These are phyloP conservation scores for Machimus rusticus DNA, from an alignment of 2,888 invertebrate species.

Conservation along the genomic window DNA sequence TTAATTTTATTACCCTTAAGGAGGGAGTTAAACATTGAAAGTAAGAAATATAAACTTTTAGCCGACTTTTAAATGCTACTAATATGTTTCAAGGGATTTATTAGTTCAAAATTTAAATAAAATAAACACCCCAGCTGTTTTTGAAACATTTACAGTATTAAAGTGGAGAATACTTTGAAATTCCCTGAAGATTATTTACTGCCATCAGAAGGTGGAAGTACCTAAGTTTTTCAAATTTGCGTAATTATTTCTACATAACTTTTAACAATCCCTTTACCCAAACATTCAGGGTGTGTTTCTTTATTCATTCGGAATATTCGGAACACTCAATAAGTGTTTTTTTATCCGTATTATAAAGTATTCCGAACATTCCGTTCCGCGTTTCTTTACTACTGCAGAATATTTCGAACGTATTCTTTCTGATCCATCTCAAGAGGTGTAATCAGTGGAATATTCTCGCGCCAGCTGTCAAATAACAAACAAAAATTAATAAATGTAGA, in stretches of 20 bases:
- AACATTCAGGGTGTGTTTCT: too few species aligned
- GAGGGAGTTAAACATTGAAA: not conserved
- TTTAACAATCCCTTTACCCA: not conserved
- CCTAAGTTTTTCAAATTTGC: not conserved
- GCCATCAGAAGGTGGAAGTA: not conserved
- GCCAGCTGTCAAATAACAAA: too few species aligned
- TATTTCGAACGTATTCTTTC: too few species aligned
- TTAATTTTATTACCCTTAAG: not conserved
- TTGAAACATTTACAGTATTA: not conserved
- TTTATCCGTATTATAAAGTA: too few species aligned
- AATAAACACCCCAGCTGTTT: not conserved
- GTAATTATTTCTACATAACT: not conserved
- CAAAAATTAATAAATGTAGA: too few species aligned
- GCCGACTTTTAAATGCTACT: not conserved
- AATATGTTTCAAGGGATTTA: not conserved
- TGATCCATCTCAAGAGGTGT: too few species aligned
- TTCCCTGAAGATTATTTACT: not conserved
- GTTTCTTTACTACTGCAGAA: too few species aligned
- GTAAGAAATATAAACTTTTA: not conserved
- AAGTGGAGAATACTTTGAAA: not conserved
- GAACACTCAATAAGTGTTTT: too few species aligned
- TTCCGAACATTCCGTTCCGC: too few species aligned
- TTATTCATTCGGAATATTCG: too few species aligned
- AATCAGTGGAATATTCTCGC: too few species aligned
- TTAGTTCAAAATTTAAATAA: not conserved